Evolutionary conservation across 1,140 invertebrate species (phyloP).

Genomic region (Mamestra configurata): DNA sequence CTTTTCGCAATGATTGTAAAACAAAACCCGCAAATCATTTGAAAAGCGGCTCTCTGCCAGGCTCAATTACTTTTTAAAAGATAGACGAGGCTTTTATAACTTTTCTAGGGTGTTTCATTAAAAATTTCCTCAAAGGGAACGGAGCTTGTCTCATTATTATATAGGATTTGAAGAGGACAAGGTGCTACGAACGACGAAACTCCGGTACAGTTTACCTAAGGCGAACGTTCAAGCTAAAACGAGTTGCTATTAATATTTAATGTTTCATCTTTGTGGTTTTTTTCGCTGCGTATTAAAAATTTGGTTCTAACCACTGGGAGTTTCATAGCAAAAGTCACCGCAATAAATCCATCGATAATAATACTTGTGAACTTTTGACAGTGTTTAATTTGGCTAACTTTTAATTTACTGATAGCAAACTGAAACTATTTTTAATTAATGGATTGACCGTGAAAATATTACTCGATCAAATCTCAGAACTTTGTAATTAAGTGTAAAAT

Average conservation of each 20-base stretch:
- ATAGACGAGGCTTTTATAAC: conserved; percentile 74
- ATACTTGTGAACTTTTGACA: conserved; percentile 1
- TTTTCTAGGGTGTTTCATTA: conserved; percentile 80
- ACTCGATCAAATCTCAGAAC: conserved; percentile 5
- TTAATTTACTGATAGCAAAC: not conserved
- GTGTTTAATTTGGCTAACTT: not conserved
- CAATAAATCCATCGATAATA: conserved; percentile 20
- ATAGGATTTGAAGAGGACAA: conserved; percentile 75
- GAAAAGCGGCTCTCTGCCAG: conserved; percentile 56
- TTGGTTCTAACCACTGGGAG: not conserved
- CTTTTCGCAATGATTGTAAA: conserved; percentile 64
- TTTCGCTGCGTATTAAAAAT: conserved; percentile 45
- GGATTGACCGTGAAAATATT: not conserved
- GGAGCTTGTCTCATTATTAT: conserved; percentile 79
- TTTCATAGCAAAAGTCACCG: not conserved
- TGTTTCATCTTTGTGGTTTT: conserved; percentile 39
- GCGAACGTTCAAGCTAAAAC: conserved; percentile 60
- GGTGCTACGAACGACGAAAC: conserved; percentile 68
- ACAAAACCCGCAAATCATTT: conserved; percentile 60
- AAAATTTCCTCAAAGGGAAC: conserved; percentile 76
- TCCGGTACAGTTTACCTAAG: conserved; percentile 66
- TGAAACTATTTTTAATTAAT: not conserved
- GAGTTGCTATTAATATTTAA: conserved; percentile 52
- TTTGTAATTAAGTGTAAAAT: conserved; percentile 16
- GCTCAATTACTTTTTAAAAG: conserved; percentile 81